Evolutionary conservation across 2,797 vertebrate genomes (phyloP).

Genomic region (Adelosebastes latens): DNA sequence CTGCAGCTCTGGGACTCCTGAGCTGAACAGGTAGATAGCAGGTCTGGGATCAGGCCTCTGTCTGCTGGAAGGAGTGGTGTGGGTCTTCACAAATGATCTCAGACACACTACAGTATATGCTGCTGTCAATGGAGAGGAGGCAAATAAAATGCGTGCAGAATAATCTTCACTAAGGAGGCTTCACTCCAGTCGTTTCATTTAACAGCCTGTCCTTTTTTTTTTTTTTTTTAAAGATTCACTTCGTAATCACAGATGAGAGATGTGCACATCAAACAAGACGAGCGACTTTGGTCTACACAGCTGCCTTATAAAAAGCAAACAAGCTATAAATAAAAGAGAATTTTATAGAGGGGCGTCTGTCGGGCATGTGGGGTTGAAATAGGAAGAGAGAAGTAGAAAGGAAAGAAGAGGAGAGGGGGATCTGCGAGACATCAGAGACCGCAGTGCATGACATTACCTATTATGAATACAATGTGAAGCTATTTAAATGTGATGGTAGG

Average conservation of each 20-base stretch:
- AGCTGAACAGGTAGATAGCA: slow-evolving; percentile 50
- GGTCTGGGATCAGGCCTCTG: slow-evolving; percentile 31
- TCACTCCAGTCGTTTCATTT: slow-evolving; percentile 78
- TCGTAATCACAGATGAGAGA: slow-evolving; percentile 83
- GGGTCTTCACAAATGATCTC: slow-evolving; percentile 31
- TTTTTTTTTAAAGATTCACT: slow-evolving; percentile 68
- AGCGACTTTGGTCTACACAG: slow-evolving; percentile 81
- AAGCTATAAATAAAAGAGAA: slow-evolving; percentile 87
- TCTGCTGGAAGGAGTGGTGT: slow-evolving; percentile 5
- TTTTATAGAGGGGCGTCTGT: slow-evolving; percentile 86
- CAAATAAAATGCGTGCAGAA: slow-evolving; percentile 68
- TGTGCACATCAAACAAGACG: slow-evolving; percentile 83
- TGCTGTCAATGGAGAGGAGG: slow-evolving; percentile 55
- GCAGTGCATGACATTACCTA: slow-evolving; percentile 78
- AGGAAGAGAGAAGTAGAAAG: slow-evolving; percentile 44
- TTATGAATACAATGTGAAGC: slow-evolving; percentile 82
- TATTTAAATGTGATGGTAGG: slow-evolving; percentile 82
- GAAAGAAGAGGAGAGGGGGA: slow-evolving; percentile 40
- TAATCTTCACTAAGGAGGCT: slow-evolving; percentile 73
- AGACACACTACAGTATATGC: slow-evolving; percentile 49
- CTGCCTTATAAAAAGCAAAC: slow-evolving; percentile 86
- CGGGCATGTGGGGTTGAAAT: slow-evolving; percentile 67
- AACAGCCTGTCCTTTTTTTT: slow-evolving; percentile 75
- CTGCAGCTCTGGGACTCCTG: slow-evolving; percentile 54
- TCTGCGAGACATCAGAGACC: slow-evolving; percentile 73